A percentile compares a stretch with the other conserved stretches of the same genome.
phyloP scores from a whole-genome alignment of 2,888 invertebrate species.

The Tipula confusa region DNA sequence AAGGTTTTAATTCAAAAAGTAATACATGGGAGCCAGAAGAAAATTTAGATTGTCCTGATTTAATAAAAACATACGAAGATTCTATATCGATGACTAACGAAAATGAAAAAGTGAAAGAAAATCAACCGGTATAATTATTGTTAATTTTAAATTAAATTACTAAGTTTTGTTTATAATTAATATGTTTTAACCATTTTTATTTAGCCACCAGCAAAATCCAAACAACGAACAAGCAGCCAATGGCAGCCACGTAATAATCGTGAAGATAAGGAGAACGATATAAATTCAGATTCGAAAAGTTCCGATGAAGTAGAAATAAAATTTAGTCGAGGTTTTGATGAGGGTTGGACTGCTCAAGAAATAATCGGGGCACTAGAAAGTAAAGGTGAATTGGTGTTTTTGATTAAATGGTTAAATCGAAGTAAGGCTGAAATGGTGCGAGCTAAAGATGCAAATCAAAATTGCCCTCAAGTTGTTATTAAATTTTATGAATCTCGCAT shows the following conservation, averaged over 20 bases:
- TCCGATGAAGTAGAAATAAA: background rate
- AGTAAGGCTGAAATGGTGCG: constrained; percentile 21
- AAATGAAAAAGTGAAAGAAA: constrained; percentile 25
- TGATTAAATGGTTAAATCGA: background rate
- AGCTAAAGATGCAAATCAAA: constrained; percentile 27
- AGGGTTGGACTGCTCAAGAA: constrained; percentile 5
- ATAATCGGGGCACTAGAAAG: constrained; percentile 15
- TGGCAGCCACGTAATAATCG: background rate
- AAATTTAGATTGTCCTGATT: constrained; percentile 79
- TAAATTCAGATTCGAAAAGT: background rate
- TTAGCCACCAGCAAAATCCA: background rate
- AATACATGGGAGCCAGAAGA: constrained; percentile 92
- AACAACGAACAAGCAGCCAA: background rate
- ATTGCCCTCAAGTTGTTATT: constrained; percentile 28
- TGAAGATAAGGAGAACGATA: background rate
- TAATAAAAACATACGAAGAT: constrained; percentile 74
- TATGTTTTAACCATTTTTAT: background rate
- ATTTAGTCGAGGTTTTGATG: constrained; percentile 20
- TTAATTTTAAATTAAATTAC: background rate
- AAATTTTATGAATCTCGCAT: constrained; percentile 29
- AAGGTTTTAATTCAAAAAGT: constrained; percentile 72
- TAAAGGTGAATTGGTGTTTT: constrained; percentile 26
- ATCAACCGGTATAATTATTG: constrained; percentile 16
- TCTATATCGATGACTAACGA: background rate
- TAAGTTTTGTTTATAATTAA: background rate